Evolutionary conservation across 2,888 invertebrate species (phyloP).

Genomic region (Tenodera sinensis): DNA sequence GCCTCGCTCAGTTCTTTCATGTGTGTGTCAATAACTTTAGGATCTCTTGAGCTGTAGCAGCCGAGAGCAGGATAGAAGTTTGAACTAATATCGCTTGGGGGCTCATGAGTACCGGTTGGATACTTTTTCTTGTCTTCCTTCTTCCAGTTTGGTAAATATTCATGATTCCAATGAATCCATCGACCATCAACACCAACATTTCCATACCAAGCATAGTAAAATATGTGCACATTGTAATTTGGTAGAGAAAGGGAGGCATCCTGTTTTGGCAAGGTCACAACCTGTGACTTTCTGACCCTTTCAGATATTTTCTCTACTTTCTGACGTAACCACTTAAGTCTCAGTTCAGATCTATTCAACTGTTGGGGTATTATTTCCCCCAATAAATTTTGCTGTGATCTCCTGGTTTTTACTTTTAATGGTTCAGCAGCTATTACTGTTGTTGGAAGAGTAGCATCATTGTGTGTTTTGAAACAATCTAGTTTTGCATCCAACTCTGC

Average conservation of each 20-base stretch:
- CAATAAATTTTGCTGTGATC: neutral
- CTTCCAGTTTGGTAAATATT: conserved; percentile 48
- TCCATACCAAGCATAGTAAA: conserved; percentile 44
- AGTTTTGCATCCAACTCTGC: conserved; percentile 20
- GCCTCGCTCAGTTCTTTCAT: conserved; percentile 57
- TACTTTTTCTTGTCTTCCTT: conserved; percentile 45
- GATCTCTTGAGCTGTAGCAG: conserved; percentile 52
- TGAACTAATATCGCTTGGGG: conserved; percentile 54
- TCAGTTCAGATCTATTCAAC: conserved; percentile 34
- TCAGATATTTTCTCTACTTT: conserved; percentile 40
- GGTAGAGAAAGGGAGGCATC: conserved; percentile 36
- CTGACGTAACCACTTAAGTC: conserved; percentile 37
- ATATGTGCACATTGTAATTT: conserved; percentile 43
- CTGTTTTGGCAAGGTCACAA: conserved; percentile 33
- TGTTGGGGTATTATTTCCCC: conserved; percentile 21
- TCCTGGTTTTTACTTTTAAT: neutral
- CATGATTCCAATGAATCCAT: conserved; percentile 43
- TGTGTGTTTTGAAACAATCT: conserved; percentile 19
- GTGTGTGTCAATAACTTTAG: conserved; percentile 52
- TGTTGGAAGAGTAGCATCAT: neutral
- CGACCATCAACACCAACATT: conserved; percentile 39
- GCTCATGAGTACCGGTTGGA: conserved; percentile 49
- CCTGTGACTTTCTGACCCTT: conserved; percentile 39
- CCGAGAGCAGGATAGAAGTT: conserved; percentile 53
- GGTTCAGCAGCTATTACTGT: neutral